Evolutionary conservation across 30 jellyfish, hydroid and myxozoan genomes (phyloP).

Genomic region (Aurelia sp.): DNA sequence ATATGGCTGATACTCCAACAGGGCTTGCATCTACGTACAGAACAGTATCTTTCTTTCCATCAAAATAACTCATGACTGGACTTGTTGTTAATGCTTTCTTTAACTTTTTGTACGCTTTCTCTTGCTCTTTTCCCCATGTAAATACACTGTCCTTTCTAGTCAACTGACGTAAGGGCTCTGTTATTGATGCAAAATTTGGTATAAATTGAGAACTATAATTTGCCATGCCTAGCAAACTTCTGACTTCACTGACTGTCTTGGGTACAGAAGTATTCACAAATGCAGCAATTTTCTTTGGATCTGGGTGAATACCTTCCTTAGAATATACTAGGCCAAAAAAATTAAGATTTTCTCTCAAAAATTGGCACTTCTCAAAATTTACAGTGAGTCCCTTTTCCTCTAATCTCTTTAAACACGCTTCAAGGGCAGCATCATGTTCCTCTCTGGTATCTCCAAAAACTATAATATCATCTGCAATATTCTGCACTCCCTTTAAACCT

Average conservation of each 20-base stretch:
- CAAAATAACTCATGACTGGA: slow-evolving; percentile 35
- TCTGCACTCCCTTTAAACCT: background rate
- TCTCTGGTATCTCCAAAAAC: slow-evolving; percentile 15
- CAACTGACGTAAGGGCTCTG: slow-evolving; percentile 57
- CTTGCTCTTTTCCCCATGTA: slow-evolving; percentile 22
- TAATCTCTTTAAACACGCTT: slow-evolving; percentile 23
- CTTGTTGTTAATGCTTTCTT: slow-evolving; percentile 33
- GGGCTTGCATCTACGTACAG: slow-evolving; percentile 43
- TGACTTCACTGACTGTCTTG: slow-evolving; percentile 28
- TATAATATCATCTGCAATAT: slow-evolving; percentile 32
- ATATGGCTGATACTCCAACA: slow-evolving; percentile 40
- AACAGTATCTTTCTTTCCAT: slow-evolving; percentile 27
- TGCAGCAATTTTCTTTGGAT: slow-evolving; percentile 31
- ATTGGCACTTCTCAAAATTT: slow-evolving; percentile 56
- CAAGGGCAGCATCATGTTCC: slow-evolving; percentile 41
- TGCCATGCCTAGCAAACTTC: slow-evolving; percentile 61
- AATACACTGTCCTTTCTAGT: slow-evolving; percentile 36
- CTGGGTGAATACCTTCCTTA: slow-evolving; percentile 43
- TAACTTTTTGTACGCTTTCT: slow-evolving; percentile 13
- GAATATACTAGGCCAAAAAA: slow-evolving; percentile 57
- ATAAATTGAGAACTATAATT: slow-evolving; percentile 36
- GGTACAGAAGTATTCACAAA: slow-evolving; percentile 38
- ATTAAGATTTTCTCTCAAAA: slow-evolving; percentile 32
- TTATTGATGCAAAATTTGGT: slow-evolving; percentile 20
- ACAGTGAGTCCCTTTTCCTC: slow-evolving; percentile 25